Conservation (phyloP, 2,888 invertebrate genomes). For the Psylliodes chrysocephalus region DNA sequence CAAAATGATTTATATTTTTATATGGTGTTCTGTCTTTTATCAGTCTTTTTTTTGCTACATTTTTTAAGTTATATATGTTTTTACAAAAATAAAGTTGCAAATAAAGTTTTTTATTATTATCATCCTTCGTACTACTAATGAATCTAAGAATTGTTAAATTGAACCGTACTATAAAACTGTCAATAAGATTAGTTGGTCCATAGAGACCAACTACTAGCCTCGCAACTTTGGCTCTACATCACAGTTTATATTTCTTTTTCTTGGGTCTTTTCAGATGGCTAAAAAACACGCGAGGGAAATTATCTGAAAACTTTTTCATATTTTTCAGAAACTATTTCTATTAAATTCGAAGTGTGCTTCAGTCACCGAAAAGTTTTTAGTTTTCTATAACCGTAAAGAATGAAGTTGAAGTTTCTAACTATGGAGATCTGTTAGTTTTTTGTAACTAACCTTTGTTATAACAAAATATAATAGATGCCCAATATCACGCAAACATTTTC, state of each 20-base stretch:
- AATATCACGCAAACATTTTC: no score
- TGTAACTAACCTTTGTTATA: no score
- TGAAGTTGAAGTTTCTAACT: background rate
- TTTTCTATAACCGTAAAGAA: background rate
- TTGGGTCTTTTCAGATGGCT: slow-evolving; percentile 10
- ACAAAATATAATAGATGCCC: no score
- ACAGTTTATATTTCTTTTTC: slow-evolving; percentile 32
- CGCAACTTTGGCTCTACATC: slow-evolving; percentile 32
- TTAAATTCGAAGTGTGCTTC: slow-evolving; percentile 16
- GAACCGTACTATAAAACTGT: slow-evolving; percentile 7
- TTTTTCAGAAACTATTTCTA: slow-evolving; percentile 28
- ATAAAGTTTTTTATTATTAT: no score
- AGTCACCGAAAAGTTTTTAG: slow-evolving; percentile 10
- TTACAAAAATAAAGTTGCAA: no score
- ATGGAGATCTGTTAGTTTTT: background rate
- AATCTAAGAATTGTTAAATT: background rate
- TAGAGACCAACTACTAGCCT: slow-evolving; percentile 16
- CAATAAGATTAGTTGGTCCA: slow-evolving; percentile 25
- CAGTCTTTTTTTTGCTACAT: no score
- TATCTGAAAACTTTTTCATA: slow-evolving; percentile 31
- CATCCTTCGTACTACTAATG: no score
- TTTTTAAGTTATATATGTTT: no score
- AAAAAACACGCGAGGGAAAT: slow-evolving; percentile 38
- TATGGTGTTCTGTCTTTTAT: no score
- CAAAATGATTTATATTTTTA: no score